Conservation (phyloP, 1,140 invertebrate species). For the Ostrea edulis region DNA sequence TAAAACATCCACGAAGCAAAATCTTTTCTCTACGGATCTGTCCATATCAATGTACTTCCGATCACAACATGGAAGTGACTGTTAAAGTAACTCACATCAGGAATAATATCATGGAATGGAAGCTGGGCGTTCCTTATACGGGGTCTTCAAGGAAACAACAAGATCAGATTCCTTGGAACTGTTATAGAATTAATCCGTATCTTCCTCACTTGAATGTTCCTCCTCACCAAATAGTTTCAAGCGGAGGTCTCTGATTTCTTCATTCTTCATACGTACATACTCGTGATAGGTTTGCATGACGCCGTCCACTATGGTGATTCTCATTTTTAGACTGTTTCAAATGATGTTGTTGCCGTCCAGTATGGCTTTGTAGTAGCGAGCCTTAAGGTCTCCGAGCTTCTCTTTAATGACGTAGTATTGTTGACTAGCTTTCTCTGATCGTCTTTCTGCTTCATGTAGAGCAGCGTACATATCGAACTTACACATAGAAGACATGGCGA, state of each 20-base stretch:
- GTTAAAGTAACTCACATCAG: too few relatives aligned
- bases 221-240: conserved; percentile 31
- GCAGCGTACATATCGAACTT: conserved; percentile 17
- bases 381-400: conserved; percentile 14
- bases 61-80: too few relatives aligned
- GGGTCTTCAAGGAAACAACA: too few relatives aligned
- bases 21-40: too few relatives aligned
- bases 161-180: too few relatives aligned
- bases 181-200: too few relatives aligned
- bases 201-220: background rate
- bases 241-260: conserved; percentile 40
- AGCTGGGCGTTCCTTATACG: too few relatives aligned
- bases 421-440: conserved; percentile 8
- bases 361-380: conserved; percentile 28
- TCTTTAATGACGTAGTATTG: conserved; percentile 38
- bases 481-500: background rate
- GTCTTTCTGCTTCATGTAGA: background rate
- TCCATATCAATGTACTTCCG: too few relatives aligned
- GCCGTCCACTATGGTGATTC: conserved; percentile 41
- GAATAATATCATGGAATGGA: too few relatives aligned
- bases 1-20: too few relatives aligned
- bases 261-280: conserved; percentile 41
- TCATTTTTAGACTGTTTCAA: conserved; percentile 39
- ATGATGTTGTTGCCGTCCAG: background rate
- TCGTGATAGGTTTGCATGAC: conserved; percentile 43